A percentile compares a stretch with the other conserved stretches of the same genome.
phyloP scores from a whole-genome alignment of 2,888 invertebrate genomes.

The Sphaerophoria taeniata region DNA sequence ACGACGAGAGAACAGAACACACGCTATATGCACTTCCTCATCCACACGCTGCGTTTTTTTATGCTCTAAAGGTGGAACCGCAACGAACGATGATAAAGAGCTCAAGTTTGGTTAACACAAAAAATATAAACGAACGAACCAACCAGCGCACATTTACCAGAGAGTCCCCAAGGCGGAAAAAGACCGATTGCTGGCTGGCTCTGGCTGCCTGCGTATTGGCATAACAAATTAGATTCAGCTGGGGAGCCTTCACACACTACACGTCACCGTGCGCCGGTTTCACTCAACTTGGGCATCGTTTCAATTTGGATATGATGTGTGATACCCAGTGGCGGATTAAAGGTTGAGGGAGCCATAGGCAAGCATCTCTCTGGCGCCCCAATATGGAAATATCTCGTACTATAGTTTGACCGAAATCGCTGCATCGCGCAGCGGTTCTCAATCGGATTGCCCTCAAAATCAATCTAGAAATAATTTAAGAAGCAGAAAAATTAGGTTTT shows the following conservation, averaged over 20 bases:
- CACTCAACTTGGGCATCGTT: conserved; percentile 15
- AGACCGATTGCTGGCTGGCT: conserved; percentile 29
- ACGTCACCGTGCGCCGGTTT: too few species aligned
- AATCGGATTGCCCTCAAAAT: too few species aligned
- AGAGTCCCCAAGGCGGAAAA: conserved; percentile 34
- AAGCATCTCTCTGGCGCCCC: too few species aligned
- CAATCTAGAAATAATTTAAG: too few species aligned
- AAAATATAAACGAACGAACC: background rate
- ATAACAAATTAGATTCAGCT: conserved; percentile 61
- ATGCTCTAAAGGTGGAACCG: conserved; percentile 12
- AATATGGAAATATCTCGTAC: too few species aligned
- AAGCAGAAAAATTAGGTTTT: too few species aligned
- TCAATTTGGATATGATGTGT: conserved; percentile 53
- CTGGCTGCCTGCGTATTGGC: conserved; percentile 50
- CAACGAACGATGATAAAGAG: background rate
- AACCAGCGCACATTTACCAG: conserved; percentile 15
- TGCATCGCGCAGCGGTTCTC: too few species aligned
- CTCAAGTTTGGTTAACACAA: background rate
- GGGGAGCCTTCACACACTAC: too few species aligned
- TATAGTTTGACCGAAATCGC: too few species aligned
- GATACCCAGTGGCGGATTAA: too few species aligned
- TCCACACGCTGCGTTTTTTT: conserved; percentile 3
- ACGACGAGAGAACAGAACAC: conserved; percentile 29
- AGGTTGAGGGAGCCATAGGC: too few species aligned
- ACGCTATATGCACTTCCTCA: conserved; percentile 43